Evolutionary conservation across 2,113 vertebrate species (phyloP).

Genomic region (Ramphastos sulfuratus): DNA sequence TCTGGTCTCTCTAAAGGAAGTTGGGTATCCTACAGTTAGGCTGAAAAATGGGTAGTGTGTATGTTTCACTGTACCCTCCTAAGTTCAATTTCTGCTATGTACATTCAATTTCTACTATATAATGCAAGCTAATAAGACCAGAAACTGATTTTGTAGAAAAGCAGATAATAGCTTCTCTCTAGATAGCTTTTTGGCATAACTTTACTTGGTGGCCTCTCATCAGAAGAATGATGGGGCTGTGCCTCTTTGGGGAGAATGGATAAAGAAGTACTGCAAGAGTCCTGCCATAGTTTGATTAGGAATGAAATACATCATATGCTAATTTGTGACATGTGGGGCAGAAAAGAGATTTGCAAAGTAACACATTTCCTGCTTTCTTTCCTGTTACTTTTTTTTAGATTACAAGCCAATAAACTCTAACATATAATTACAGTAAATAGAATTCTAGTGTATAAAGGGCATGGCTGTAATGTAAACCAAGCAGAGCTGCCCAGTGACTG

Average conservation of each 20-base stretch:
- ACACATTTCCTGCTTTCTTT: neutral
- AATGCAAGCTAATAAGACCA: slow-evolving; percentile 23
- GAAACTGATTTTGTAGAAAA: slow-evolving; percentile 35
- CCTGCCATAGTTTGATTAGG: neutral
- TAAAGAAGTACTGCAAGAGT: neutral
- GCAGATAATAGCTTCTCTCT: slow-evolving; percentile 10
- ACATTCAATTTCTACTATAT: slow-evolving; percentile 19
- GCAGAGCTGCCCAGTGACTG: neutral
- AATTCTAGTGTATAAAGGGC: neutral
- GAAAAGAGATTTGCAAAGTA: neutral
- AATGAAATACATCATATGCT: neutral
- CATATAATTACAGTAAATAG: neutral
- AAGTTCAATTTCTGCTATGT: slow-evolving; percentile 24
- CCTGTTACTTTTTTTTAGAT: neutral
- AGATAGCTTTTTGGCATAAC: slow-evolving; percentile 17
- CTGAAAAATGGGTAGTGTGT: neutral
- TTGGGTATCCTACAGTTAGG: neutral
- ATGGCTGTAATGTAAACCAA: neutral
- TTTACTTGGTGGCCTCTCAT: slow-evolving; percentile 33
- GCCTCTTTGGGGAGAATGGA: neutral
- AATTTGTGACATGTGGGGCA: neutral
- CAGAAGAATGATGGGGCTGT: neutral
- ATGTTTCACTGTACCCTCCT: neutral
- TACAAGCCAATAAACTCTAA: neutral
- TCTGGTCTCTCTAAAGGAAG: neutral